Evolutionary conservation across 2,888 invertebrate species (phyloP).

Genomic region (Leptarthrus brevirostris): DNA sequence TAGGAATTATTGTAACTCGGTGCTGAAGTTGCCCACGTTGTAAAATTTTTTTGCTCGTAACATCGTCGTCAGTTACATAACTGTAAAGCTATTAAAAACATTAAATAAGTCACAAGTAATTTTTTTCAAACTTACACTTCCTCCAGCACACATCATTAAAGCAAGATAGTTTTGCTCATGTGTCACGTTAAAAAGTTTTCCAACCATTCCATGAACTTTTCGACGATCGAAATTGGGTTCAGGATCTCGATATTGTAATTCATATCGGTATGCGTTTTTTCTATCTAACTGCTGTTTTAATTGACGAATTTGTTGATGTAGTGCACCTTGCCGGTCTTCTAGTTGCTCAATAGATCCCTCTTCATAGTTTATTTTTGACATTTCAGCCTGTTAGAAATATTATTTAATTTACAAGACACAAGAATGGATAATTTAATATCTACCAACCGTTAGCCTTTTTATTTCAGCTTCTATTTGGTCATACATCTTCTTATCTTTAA

Average conservation of each 20-base stretch:
- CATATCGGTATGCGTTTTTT: conserved; percentile 62
- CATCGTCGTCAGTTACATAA: conserved; percentile 89
- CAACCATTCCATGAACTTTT: conserved; percentile 82
- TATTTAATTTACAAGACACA: too few relatives aligned
- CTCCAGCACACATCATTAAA: conserved; percentile 87
- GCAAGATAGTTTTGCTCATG: conserved; percentile 80
- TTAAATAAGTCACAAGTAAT: not conserved
- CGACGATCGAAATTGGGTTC: conserved; percentile 76
- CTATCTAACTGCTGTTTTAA: conserved; percentile 65
- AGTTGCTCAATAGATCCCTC: conserved; percentile 72
- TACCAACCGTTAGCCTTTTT: conserved; percentile 69
- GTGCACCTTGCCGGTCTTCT: conserved; percentile 67
- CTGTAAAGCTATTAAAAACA: conserved; percentile 79
- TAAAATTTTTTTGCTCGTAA: conserved; percentile 85
- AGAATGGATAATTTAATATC: too few relatives aligned
- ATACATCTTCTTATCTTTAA: conserved; percentile 73
- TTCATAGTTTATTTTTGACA: conserved; percentile 71
- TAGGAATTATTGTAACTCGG: conserved; percentile 88
- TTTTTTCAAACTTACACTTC: conserved; percentile 72
- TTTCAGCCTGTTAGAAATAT: conserved; percentile 66
- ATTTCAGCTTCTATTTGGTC: conserved; percentile 70
- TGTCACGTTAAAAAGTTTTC: conserved; percentile 79
- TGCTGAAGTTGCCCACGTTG: conserved; percentile 82
- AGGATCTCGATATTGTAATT: conserved; percentile 83
- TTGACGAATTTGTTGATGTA: conserved; percentile 71